Evolutionary conservation across 2,888 invertebrate species (phyloP).

Genomic region (Hanleya hanleyi): DNA sequence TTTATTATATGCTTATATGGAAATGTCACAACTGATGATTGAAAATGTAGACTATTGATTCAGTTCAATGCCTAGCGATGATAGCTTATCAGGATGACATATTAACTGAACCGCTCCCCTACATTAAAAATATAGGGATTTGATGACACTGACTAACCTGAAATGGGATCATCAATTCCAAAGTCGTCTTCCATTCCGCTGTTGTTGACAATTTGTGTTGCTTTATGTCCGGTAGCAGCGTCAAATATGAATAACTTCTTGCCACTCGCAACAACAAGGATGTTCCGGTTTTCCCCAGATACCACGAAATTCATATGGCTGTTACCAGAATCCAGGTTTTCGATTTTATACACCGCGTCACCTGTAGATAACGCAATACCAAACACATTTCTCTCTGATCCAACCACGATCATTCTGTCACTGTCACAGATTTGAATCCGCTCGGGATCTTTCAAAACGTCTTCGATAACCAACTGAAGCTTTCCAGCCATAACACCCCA

Average conservation of each 20-base stretch:
- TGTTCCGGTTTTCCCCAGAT: slow-evolving; percentile 8
- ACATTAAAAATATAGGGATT: too few species aligned
- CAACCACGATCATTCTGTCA: slow-evolving; percentile 24
- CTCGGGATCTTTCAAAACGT: slow-evolving; percentile 40
- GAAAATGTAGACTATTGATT: too few species aligned
- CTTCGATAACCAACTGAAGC: slow-evolving; percentile 37
- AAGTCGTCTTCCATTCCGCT: not conserved
- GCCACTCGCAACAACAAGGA: not conserved
- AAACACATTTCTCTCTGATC: not conserved
- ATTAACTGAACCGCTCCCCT: too few species aligned
- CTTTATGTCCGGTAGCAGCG: not conserved
- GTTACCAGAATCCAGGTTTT: not conserved
- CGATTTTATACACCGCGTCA: slow-evolving; percentile 1
- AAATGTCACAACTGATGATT: too few species aligned
- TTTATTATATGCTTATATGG: too few species aligned
- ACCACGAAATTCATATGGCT: not conserved
- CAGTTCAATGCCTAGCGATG: too few species aligned
- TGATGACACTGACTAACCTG: too few species aligned
- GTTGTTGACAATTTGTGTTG: not conserved
- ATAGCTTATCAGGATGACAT: too few species aligned
- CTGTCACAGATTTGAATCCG: slow-evolving; percentile 40
- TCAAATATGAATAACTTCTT: slow-evolving; percentile 2
- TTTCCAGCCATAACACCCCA: slow-evolving; percentile 48
- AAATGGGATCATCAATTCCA: not conserved
- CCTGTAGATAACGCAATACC: slow-evolving; percentile 10